These are phyloP conservation scores for Gymnogyps californianus DNA, from an alignment of 2,113 vertebrate genomes.

Conservation along the genomic window DNA sequence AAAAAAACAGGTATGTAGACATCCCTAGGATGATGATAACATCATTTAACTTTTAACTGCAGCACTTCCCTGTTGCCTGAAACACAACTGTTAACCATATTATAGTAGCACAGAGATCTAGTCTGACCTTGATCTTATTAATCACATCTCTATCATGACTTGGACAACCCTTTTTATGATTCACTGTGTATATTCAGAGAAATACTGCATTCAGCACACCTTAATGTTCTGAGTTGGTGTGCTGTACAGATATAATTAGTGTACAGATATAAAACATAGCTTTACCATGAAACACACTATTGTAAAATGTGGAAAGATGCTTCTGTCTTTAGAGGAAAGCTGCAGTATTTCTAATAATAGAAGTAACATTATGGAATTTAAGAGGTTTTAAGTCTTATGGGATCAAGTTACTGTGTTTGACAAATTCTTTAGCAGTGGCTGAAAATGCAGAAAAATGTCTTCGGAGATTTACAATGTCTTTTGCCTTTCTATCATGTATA, in stretches of 20 bases:
- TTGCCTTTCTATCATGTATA: not conserved
- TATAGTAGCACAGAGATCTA: not conserved
- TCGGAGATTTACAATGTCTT: not conserved
- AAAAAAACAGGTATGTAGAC: not conserved
- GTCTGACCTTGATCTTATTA: not conserved
- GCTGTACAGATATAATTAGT: not conserved
- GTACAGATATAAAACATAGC: not conserved
- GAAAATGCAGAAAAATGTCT: not conserved
- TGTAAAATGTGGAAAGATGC: not conserved
- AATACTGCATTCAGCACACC: not conserved
- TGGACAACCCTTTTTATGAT: not conserved
- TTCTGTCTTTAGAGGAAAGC: not conserved
- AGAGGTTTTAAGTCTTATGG: not conserved
- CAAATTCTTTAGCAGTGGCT: not conserved
- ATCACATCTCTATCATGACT: not conserved
- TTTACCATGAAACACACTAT: not conserved
- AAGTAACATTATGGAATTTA: not conserved
- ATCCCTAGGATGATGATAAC: not conserved
- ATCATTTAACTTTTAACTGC: not conserved
- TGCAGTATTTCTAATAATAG: not conserved
- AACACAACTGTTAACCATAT: not conserved
- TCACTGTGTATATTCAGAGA: not conserved
- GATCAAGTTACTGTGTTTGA: not conserved
- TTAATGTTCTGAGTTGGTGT: not conserved
- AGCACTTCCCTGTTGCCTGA: not conserved